Evolutionary conservation across 2,888 invertebrate species (phyloP).

Genomic region (Sinotaia quadrata): DNA sequence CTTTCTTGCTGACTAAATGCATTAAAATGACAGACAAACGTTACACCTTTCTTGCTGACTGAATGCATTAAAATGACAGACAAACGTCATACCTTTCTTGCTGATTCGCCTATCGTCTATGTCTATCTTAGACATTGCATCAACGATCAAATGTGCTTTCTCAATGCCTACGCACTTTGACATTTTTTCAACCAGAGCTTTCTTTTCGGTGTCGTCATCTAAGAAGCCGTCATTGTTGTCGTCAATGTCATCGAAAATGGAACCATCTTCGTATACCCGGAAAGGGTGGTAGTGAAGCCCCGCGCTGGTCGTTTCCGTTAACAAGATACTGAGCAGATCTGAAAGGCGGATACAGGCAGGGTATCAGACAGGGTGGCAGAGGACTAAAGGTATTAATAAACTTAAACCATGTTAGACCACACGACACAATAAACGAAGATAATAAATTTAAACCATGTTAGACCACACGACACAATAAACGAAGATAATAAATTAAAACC

Average conservation of each 20-base stretch:
- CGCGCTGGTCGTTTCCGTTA: conserved; percentile 1
- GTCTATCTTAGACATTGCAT: neutral
- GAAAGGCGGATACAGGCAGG: neutral
- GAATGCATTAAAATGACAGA: too few species aligned
- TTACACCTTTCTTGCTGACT: too few species aligned
- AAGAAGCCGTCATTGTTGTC: conserved; percentile 6
- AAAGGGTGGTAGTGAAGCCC: conserved; percentile 15
- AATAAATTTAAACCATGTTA: too few species aligned
- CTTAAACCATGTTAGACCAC: too few species aligned
- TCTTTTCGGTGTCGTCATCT: conserved; percentile 3
- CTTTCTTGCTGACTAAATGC: too few species aligned
- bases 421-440: too few species aligned
- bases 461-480: too few species aligned
- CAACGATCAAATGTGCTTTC: neutral
- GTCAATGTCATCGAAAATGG: conserved; percentile 16
- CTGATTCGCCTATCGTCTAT: conserved; percentile 9
- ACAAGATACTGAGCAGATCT: conserved; percentile 18
- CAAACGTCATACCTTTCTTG: conserved; percentile 1
- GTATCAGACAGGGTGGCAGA: neutral
- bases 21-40: too few species aligned
- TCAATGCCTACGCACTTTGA: conserved; percentile 10
- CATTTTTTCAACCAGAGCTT: conserved; percentile 3
- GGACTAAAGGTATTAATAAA: too few species aligned
- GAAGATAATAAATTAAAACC: too few species aligned
- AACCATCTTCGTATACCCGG: conserved; percentile 16